phyloP scores from a whole-genome alignment of 2,888 invertebrate genomes.

The Euproctis similis region DNA sequence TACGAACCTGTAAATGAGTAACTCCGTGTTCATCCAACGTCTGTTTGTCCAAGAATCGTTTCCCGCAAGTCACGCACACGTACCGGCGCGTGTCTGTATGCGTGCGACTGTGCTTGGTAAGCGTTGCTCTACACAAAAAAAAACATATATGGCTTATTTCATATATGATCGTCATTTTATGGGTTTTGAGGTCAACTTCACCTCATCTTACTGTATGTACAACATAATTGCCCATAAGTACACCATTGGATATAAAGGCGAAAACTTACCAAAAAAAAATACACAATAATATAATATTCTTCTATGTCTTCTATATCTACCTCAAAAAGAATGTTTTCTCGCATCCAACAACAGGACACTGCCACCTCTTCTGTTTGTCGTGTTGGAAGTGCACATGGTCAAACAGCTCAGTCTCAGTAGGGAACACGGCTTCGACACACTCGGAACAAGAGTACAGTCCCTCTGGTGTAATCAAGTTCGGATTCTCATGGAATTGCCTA shows the following conservation, averaged over 20 bases:
- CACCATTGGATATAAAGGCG: too few relatives aligned
- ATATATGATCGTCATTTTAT: too few relatives aligned
- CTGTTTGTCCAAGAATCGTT: conserved; percentile 70
- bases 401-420: conserved; percentile 61
- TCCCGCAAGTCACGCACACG: conserved; percentile 66
- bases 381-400: conserved; percentile 71
- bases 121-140: conserved; percentile 50
- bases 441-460: conserved; percentile 45
- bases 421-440: conserved; percentile 38
- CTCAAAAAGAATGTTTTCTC: conserved; percentile 62
- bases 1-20: conserved; percentile 61
- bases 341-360: conserved; percentile 54
- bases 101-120: conserved; percentile 66
- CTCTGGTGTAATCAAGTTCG: conserved; percentile 28
- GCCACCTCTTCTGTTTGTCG: conserved; percentile 57
- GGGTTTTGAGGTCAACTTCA: background rate
- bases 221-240: too few relatives aligned
- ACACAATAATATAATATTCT: too few relatives aligned
- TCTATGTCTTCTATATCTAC: too few relatives aligned
- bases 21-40: conserved; percentile 72
- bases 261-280: too few relatives aligned
- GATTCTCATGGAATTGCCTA: conserved; percentile 60
- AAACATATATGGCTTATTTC: too few relatives aligned
- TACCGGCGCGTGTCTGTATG: conserved; percentile 70
- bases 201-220: too few relatives aligned